Percentiles rank a stretch among this genome's conserved stretches.
Conservation (phyloP, 2,797 vertebrate species). For the Psittacula echo region DNA sequence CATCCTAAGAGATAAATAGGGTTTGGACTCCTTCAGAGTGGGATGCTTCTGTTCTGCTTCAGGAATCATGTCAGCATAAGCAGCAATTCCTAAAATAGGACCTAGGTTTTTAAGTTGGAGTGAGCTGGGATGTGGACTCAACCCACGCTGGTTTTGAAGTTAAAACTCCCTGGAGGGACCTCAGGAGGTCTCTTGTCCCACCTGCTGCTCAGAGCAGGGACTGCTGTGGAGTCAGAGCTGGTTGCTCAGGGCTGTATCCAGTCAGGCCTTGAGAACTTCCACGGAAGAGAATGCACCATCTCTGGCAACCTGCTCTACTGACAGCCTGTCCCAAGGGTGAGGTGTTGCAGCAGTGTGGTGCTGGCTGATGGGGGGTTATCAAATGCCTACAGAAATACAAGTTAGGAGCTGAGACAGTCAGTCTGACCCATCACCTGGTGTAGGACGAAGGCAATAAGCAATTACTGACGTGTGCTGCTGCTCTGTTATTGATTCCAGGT, state of each 20-base stretch:
- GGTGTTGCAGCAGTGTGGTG: neutral
- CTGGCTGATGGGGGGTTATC: neutral
- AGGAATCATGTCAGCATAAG: neutral
- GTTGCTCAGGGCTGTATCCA: neutral
- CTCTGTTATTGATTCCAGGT: conserved; percentile 80
- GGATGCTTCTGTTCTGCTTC: neutral
- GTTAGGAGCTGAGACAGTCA: neutral
- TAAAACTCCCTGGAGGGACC: neutral
- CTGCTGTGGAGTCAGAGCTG: neutral
- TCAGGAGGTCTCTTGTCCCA: neutral
- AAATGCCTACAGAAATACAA: neutral
- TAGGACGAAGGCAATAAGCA: neutral
- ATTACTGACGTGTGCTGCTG: neutral
- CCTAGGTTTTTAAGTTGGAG: neutral
- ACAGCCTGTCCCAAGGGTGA: fast-evolving
- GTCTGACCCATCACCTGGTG: neutral
- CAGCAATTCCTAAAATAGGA: neutral
- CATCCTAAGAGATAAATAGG: neutral
- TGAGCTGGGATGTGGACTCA: neutral
- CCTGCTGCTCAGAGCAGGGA: neutral
- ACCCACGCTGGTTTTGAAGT: neutral
- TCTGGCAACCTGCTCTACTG: neutral
- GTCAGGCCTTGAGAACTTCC: neutral
- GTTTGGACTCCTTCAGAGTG: neutral
- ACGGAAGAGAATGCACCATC: neutral